Conservation (phyloP, 2,797 vertebrate genomes). For the Astyanax mexicanus region DNA sequence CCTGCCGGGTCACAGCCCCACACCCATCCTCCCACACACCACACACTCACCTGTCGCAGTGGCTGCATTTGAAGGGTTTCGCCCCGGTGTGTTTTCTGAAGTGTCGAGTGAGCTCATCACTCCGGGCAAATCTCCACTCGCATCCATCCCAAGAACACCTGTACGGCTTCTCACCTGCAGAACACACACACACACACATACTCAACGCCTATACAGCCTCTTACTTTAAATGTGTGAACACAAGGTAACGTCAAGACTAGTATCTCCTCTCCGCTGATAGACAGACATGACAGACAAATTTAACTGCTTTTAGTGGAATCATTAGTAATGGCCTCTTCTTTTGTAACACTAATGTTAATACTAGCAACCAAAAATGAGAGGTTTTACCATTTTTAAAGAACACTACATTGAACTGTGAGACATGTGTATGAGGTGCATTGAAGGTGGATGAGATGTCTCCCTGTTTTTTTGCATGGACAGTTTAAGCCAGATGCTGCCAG, state of each 20-base stretch:
- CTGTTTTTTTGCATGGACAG: too few species aligned
- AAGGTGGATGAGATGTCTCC: too few species aligned
- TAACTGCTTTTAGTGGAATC: too few species aligned
- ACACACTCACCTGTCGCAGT: constrained; percentile 89
- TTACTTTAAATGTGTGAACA: background rate
- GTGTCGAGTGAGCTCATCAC: constrained; percentile 97
- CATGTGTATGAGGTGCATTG: too few species aligned
- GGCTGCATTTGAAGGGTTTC: constrained; percentile 98
- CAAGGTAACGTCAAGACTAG: background rate
- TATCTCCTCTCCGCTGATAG: background rate
- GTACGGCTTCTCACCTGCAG: constrained; percentile 97
- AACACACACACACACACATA: constrained; percentile 14
- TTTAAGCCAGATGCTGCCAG: too few species aligned
- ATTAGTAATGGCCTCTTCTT: too few species aligned
- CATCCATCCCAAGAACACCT: constrained; percentile 98
- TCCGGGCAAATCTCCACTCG: constrained; percentile 97
- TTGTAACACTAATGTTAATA: too few species aligned
- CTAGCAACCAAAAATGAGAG: too few species aligned
- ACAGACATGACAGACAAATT: too few species aligned
- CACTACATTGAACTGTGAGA: too few species aligned
- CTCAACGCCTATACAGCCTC: background rate
- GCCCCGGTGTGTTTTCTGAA: constrained; percentile 99
- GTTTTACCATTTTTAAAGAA: too few species aligned
- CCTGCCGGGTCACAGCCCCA: background rate
- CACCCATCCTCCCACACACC: background rate